Conservation (phyloP, 2,797 vertebrate genomes). For the Bryconaethiops microstoma region DNA sequence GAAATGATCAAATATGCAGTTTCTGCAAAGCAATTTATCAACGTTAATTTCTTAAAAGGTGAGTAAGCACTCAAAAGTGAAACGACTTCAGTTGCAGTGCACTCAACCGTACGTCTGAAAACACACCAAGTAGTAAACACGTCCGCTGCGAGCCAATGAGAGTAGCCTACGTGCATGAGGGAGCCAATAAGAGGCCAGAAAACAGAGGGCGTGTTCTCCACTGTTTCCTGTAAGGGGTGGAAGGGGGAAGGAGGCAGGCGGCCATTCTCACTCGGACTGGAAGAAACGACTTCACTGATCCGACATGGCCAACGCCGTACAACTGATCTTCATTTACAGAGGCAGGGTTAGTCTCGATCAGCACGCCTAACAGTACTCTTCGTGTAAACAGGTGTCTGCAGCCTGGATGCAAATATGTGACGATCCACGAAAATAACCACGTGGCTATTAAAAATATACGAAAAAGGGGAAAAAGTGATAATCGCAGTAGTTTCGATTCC, state of each 20-base stretch:
- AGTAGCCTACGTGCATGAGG: constrained; percentile 39
- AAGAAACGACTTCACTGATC: not conserved
- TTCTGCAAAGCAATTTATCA: not conserved
- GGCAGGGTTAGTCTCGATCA: not conserved
- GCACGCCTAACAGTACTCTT: not conserved
- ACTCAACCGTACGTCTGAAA: not conserved
- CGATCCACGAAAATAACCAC: too few relatives aligned
- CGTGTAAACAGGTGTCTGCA: not conserved
- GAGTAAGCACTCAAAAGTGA: not conserved
- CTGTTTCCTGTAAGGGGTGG: not conserved
- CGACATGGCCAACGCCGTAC: too few relatives aligned
- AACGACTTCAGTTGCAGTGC: not conserved
- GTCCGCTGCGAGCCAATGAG: constrained; percentile 36
- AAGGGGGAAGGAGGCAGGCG: not conserved
- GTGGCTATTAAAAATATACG: not conserved
- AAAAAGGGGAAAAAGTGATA: too few relatives aligned
- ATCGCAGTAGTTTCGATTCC: not conserved
- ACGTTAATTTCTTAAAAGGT: not conserved
- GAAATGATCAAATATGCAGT: too few relatives aligned
- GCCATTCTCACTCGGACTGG: not conserved
- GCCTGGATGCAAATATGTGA: not conserved
- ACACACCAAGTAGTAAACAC: constrained; percentile 8
- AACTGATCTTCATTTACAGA: not conserved
- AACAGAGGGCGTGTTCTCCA: constrained; percentile 53
- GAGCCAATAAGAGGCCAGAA: constrained; percentile 49